These are phyloP conservation scores for Hafferia zeledoni DNA, from an alignment of 2,797 vertebrate species.

Conservation along the genomic window DNA sequence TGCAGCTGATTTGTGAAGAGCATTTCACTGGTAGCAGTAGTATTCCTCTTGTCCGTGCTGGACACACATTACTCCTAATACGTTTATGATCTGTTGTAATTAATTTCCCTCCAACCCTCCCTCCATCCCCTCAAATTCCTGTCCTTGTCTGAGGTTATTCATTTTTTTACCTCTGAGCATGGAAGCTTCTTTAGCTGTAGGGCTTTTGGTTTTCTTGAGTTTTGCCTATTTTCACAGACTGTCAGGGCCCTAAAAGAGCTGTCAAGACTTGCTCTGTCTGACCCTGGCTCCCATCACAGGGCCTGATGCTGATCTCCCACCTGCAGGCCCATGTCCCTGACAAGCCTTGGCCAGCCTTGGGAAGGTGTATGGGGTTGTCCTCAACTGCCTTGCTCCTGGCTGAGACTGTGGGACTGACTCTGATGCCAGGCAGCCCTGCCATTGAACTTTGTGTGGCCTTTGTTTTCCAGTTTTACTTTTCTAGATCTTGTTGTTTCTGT, in stretches of 20 bases:
- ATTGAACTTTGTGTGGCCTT: not conserved
- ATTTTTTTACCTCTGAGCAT: not conserved
- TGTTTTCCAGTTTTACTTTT: not conserved
- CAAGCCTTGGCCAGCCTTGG: not conserved
- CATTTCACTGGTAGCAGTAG: not conserved
- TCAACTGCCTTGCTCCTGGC: not conserved
- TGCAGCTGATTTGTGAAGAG: not conserved
- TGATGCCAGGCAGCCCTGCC: not conserved
- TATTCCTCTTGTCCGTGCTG: not conserved
- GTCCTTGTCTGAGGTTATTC: not conserved
- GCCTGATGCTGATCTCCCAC: not conserved
- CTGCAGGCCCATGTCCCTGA: not conserved
- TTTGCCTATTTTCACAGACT: not conserved
- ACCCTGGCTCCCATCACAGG: not conserved
- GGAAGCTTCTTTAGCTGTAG: not conserved
- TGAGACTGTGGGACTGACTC: not conserved
- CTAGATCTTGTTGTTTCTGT: not conserved
- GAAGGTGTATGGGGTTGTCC: rapidly evolving
- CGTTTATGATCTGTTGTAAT: not conserved
- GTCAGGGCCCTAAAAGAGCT: too few species aligned
- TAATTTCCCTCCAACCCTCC: rapidly evolving
- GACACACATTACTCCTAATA: not conserved
- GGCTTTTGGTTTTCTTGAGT: not conserved
- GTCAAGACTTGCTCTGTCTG: not conserved
- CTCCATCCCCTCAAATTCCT: not conserved